Evolutionary conservation across 2,797 vertebrate genomes (phyloP), one percentile per base, ranked within the genome.

Genomic region (Aeoliscus strigatus): DNA sequence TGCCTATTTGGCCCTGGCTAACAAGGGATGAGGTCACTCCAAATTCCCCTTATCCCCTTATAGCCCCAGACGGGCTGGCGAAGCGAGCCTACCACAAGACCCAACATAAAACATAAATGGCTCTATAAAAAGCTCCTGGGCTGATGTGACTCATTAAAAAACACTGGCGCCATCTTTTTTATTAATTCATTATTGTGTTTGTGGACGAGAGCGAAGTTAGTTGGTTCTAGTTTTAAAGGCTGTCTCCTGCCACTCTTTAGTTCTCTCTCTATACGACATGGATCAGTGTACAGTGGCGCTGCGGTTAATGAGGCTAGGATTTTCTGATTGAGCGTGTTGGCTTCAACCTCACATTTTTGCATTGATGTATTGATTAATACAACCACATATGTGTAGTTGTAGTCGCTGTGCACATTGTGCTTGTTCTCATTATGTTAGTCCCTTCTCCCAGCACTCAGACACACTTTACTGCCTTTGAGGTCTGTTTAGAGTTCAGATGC

Each of bases 81-180:
- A 82, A 83, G 71, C 36, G 39, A 74, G 68, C 54, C 68, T 79
- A 82, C 80, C 81, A 78, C 81, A 84, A 80, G 78, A 80, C 72
- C 69, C 53, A 12, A 79, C 78, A 83, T 83, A 84, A 84, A 85
- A 85, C 80, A 80, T 74, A 85, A 84, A 83, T 80, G 83, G 74
- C 76, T 80, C 71, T 80, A 69, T 84, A 82, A 82, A 86, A 81
- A 79, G 75, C 79, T 75, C 75, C 74, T 33, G 62, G 66, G 74
- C 79, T 82, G 84, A 83, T 85, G 85, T 85, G 87, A 84, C 83
- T 89, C 85, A 89, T 89, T 88, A 89, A 89, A 87, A 83, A 78
- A 70, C 61, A 39, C 79, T 82, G 85, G 86, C 75, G 86, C 86
- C 88, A 86, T 81, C 66, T 66, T 85, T 85, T 85, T 85, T 84